Evolutionary conservation across 92 coral and sea anemone species (phyloP).

Genomic region (Metridium senile): DNA sequence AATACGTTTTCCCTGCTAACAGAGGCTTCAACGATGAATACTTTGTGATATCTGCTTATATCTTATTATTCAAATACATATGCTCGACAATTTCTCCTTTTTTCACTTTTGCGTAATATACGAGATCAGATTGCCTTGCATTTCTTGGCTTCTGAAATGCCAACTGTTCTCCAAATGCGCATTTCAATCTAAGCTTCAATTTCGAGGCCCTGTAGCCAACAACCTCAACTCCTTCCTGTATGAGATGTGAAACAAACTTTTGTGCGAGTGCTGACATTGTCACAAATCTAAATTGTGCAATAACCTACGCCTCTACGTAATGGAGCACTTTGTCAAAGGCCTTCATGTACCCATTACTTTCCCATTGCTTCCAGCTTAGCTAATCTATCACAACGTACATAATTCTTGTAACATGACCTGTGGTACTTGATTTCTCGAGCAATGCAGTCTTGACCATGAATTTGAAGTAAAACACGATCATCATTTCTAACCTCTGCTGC

Average conservation of each 20-base stretch:
- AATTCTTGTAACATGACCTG: no score
- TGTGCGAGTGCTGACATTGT: constrained; percentile 18
- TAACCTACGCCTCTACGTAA: constrained; percentile 25
- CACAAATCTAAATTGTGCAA: background rate
- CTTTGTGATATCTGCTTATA: no score
- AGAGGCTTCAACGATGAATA: no score
- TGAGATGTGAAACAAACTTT: constrained; percentile 34
- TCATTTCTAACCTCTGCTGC: no score
- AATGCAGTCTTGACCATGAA: no score
- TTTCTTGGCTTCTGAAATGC: constrained; percentile 12
- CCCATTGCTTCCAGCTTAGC: no score
- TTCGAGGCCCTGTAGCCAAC: constrained; percentile 15
- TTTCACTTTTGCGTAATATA: constrained; percentile 15
- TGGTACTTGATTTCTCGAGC: no score
- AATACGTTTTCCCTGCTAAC: no score
- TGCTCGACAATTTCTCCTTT: constrained; percentile 14
- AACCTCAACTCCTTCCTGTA: constrained; percentile 23
- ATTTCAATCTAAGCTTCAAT: constrained; percentile 8
- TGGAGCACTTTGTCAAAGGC: constrained; percentile 25
- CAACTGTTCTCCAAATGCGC: constrained; percentile 18
- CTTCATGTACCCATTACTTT: constrained; percentile 23
- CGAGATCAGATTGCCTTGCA: constrained; percentile 23
- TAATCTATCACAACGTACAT: no score
- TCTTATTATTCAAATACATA: no score
- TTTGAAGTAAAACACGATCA: no score